Conservation (phyloP, 1,140 invertebrate genomes). For the Drosophila albomicans region DNA sequence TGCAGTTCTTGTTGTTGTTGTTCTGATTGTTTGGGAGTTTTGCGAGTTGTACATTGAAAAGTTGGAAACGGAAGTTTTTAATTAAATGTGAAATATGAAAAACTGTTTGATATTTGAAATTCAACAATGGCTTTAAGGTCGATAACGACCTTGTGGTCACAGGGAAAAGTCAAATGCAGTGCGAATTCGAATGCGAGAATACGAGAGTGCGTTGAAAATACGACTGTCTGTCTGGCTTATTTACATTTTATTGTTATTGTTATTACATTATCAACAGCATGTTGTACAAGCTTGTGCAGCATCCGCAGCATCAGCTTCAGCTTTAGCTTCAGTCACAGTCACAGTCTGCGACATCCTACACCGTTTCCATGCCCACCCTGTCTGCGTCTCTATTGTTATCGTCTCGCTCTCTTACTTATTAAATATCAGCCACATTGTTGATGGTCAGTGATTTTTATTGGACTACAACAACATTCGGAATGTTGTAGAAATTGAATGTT, state of each 20-base stretch:
- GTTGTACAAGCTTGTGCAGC: conserved; percentile 42
- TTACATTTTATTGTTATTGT: conserved; percentile 56
- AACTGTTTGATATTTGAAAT: conserved; percentile 19
- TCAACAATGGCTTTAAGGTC: conserved; percentile 8
- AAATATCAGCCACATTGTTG: conserved; percentile 76
- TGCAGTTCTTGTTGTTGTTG: conserved; percentile 50
- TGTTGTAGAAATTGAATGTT: conserved; percentile 29
- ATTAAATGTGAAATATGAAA: conserved; percentile 57
- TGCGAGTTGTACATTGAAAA: conserved; percentile 11
- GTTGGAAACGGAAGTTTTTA: conserved; percentile 69
- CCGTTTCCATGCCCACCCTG: conserved; percentile 20
- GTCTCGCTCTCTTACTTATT: conserved; percentile 62
- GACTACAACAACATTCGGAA: conserved; percentile 28
- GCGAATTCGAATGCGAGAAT: background rate
- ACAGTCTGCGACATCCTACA: conserved; percentile 16
- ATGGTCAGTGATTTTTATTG: conserved; percentile 79
- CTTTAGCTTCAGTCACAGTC: no score
- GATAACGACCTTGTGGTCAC: conserved; percentile 61
- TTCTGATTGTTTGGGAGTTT: conserved; percentile 35
- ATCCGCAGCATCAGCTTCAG: background rate
- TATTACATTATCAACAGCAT: conserved; percentile 55
- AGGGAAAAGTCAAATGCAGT: conserved; percentile 54
- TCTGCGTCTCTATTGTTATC: conserved; percentile 19
- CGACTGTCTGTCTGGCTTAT: conserved; percentile 33
- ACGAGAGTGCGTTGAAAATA: background rate